Conservation (phyloP, 92 coral and sea anemone species). For the Actinernus sp. region DNA sequence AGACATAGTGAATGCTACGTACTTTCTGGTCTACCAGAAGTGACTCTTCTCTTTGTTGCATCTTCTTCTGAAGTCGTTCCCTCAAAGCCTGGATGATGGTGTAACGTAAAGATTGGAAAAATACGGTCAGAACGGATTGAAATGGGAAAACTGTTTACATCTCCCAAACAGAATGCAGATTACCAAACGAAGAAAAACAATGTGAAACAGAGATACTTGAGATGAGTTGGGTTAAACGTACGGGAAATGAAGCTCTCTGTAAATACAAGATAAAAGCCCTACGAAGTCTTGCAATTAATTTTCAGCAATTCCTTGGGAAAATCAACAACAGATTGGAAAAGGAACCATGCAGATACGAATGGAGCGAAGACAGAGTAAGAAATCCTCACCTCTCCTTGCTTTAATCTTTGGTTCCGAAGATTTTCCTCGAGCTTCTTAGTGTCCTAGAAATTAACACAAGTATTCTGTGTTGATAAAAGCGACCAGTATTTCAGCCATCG, state of each 20-base stretch:
- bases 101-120: no score
- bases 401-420: slow-evolving; percentile 70
- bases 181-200: no score
- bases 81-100: slow-evolving; percentile 66
- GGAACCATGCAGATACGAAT: no score
- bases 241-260: neutral
- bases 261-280: neutral
- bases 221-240: neutral
- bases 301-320: no score
- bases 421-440: slow-evolving; percentile 83
- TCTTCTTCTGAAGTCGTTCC: slow-evolving; percentile 82
- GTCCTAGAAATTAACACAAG: slow-evolving; percentile 46
- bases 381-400: slow-evolving; percentile 77
- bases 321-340: no score
- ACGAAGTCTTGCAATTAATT: no score
- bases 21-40: slow-evolving; percentile 85
- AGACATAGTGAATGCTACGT: neutral
- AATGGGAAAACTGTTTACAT: no score
- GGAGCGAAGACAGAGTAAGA: no score
- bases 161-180: no score
- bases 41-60: slow-evolving; percentile 75
- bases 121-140: no score
- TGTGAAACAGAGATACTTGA: neutral
- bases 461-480: no score
- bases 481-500: no score